Percentiles rank a stretch among this genome's conserved stretches.
phyloP scores from a whole-genome alignment of 2,888 invertebrate species.

The Himalopsyche japonica region DNA sequence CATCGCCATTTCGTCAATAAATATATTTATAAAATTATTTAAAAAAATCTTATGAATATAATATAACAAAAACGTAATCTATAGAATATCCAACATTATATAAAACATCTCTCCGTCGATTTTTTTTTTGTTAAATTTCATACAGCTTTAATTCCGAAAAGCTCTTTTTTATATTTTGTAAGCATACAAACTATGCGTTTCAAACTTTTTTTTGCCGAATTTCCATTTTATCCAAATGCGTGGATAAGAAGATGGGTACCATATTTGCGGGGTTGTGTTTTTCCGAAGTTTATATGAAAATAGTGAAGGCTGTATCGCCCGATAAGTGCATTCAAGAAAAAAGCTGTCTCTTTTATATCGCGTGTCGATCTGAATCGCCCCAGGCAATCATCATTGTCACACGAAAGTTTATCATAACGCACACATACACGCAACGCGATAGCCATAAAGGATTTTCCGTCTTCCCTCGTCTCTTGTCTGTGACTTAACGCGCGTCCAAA shows the following conservation, averaged over 20 bases:
- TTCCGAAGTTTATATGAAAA: neutral
- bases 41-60: too few species aligned
- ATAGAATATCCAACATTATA: too few species aligned
- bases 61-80: too few species aligned
- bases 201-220: too few species aligned
- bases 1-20: too few species aligned
- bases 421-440: slow-evolving; percentile 26
- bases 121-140: too few species aligned
- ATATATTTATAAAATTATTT: too few species aligned
- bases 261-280: neutral
- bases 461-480: slow-evolving; percentile 31
- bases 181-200: too few species aligned
- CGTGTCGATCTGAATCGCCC: neutral
- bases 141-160: too few species aligned
- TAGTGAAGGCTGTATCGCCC: neutral
- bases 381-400: neutral
- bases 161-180: too few species aligned
- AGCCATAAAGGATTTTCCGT: slow-evolving; percentile 32
- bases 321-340: neutral
- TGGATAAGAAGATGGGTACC: neutral
- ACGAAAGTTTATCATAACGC: slow-evolving; percentile 23
- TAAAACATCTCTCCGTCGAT: too few species aligned
- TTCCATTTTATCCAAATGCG: neutral
- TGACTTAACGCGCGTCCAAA: slow-evolving; percentile 29
- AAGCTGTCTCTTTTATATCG: neutral